Conservation (phyloP, 35 echinoderm and acorn worm genomes). For the Chiridota heheva region DNA sequence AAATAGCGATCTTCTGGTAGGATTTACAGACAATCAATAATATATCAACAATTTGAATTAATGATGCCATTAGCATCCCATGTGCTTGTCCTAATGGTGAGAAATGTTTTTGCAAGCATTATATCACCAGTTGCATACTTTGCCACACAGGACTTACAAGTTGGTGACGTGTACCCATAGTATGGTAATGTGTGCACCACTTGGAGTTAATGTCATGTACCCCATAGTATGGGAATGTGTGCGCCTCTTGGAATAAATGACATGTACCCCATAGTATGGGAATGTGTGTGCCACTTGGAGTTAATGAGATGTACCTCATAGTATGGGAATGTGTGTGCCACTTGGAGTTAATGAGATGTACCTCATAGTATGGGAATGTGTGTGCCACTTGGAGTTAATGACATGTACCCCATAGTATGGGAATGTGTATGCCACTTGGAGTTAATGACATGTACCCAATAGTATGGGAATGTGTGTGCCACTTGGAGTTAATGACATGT, state of each 20-base stretch:
- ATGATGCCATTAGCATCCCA: not conserved
- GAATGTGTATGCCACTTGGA: too few species aligned
- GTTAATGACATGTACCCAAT: too few species aligned
- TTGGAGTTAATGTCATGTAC: not conserved
- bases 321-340: too few species aligned
- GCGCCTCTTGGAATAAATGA: not conserved
- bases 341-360: too few species aligned
- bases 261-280: too few species aligned
- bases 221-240: not conserved
- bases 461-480: too few species aligned
- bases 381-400: too few species aligned
- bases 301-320: too few species aligned
- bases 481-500: too few species aligned
- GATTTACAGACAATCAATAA: not conserved
- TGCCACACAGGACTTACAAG: not conserved
- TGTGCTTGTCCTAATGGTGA: conserved; percentile 11
- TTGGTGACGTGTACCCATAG: not conserved
- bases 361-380: too few species aligned
- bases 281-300: too few species aligned
- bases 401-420: too few species aligned
- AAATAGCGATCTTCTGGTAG: not conserved
- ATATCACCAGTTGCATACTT: not conserved
- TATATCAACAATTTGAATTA: not conserved
- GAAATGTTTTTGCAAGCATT: not conserved
- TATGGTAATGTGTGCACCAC: not conserved